Evolutionary conservation across 2,888 invertebrate species (phyloP).

Genomic region (Geotrupes spiniger): DNA sequence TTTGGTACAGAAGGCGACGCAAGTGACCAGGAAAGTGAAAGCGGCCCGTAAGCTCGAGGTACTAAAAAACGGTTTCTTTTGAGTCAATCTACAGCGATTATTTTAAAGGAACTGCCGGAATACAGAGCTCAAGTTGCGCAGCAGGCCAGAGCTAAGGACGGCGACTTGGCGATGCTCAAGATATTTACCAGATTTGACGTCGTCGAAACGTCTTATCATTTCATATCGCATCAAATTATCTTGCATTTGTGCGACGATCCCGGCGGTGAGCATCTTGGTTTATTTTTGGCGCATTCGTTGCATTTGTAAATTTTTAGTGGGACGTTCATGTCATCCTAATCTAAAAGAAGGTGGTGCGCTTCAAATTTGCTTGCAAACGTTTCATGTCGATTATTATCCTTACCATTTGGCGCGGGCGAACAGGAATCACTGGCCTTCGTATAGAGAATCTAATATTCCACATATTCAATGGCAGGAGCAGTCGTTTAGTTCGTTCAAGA

Average conservation of each 20-base stretch:
- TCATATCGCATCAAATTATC: constrained; percentile 89
- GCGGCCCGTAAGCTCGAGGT: constrained; percentile 81
- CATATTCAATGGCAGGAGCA: constrained; percentile 86
- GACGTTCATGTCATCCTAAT: constrained; percentile 80
- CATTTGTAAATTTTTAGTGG: constrained; percentile 56
- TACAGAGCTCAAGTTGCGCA: constrained; percentile 71
- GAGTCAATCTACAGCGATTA: constrained; percentile 13
- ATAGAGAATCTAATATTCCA: constrained; percentile 74
- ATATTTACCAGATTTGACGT: constrained; percentile 87
- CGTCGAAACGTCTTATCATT: constrained; percentile 96
- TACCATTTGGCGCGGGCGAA: constrained; percentile 90
- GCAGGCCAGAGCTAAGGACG: constrained; percentile 51
- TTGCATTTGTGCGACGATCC: constrained; percentile 96
- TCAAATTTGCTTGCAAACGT: constrained; percentile 83
- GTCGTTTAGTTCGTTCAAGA: constrained; percentile 75
- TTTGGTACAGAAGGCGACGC: constrained; percentile 77
- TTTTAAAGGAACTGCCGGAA: constrained; percentile 62
- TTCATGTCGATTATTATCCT: constrained; percentile 93
- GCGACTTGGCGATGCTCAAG: constrained; percentile 52
- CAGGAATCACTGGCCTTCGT: constrained; percentile 86
- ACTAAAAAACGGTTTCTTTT: too few species aligned
- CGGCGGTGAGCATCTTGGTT: constrained; percentile 69
- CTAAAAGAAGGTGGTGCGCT: constrained; percentile 88
- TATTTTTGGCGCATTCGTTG: too few species aligned
- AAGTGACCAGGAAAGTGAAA: constrained; percentile 76